phyloP scores from a whole-genome alignment of 2,113 vertebrate species.

The Lutjanus erythropterus region DNA sequence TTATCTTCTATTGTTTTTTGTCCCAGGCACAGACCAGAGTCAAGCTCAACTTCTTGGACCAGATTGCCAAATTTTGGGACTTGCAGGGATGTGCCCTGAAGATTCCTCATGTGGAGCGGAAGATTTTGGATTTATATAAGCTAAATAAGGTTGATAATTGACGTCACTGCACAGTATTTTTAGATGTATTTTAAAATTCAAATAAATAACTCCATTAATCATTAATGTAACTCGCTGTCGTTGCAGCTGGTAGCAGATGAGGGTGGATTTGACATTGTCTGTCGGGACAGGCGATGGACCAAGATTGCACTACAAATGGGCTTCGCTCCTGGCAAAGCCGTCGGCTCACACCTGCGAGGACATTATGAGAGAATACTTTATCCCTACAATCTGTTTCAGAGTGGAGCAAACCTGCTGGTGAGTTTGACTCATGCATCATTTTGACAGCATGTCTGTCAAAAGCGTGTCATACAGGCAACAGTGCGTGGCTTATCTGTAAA shows the following conservation, averaged over 20 bases:
- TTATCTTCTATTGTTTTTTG: constrained; percentile 1
- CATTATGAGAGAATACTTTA: constrained; percentile 97
- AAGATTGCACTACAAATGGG: constrained; percentile 96
- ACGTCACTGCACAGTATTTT: not conserved
- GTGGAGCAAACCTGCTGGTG: constrained; percentile 93
- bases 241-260: constrained; percentile 95
- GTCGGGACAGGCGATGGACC: constrained; percentile 96
- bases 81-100: constrained; percentile 96
- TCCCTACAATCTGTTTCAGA: constrained; percentile 96
- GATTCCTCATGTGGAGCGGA: constrained; percentile 97
- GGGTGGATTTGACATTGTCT: constrained; percentile 95
- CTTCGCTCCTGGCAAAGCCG: constrained; percentile 95
- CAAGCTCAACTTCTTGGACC: constrained; percentile 98
- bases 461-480: not conserved
- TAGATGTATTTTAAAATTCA: not conserved
- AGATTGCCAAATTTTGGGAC: constrained; percentile 99
- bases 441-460: not conserved
- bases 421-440: constrained; percentile 67
- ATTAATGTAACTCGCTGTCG: not conserved
- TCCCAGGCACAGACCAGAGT: constrained; percentile 96
- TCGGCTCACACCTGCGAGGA: constrained; percentile 95
- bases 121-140: constrained; percentile 96
- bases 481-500: not conserved
- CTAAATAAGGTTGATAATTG: constrained; percentile 89
- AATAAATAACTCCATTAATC: not conserved